phyloP scores from a whole-genome alignment of 1,140 invertebrate species.

The Anastrepha obliqua region DNA sequence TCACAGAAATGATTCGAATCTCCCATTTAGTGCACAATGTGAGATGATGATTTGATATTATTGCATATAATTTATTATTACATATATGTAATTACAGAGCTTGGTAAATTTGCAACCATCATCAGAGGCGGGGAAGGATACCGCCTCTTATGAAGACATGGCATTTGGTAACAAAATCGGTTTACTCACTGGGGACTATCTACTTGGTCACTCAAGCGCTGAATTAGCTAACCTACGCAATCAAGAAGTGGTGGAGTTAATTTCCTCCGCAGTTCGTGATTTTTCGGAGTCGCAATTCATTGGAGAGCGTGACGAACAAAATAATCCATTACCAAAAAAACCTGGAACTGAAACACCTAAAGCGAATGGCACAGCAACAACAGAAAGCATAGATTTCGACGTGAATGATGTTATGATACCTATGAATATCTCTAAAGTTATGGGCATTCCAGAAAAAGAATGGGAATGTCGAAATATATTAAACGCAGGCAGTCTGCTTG shows the following conservation, averaged over 20 bases:
- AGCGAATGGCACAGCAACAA: conserved; percentile 58
- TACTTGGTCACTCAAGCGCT: conserved; percentile 91
- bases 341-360: conserved; percentile 73
- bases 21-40: conserved; percentile 95
- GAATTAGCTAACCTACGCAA: conserved; percentile 88
- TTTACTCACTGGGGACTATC: conserved; percentile 92
- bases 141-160: conserved; percentile 83
- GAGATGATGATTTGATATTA: conserved; percentile 32
- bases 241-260: conserved; percentile 90
- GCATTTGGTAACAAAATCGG: conserved; percentile 97
- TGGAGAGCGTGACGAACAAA: conserved; percentile 87
- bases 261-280: conserved; percentile 90
- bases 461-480: conserved; percentile 90
- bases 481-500: conserved; percentile 87
- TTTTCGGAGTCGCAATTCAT: conserved; percentile 93
- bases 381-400: conserved; percentile 64
- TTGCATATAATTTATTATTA: background rate
- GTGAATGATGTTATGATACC: conserved; percentile 75
- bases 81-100: conserved; percentile 67
- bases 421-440: conserved; percentile 78
- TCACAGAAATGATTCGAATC: conserved; percentile 98
- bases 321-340: conserved; percentile 85
- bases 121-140: conserved; percentile 75
- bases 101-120: conserved; percentile 87
- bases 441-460: conserved; percentile 83